Base-by-base conservation (phyloP, 1,140 invertebrate genomes). In the Coptotermes formosanus region DNA sequence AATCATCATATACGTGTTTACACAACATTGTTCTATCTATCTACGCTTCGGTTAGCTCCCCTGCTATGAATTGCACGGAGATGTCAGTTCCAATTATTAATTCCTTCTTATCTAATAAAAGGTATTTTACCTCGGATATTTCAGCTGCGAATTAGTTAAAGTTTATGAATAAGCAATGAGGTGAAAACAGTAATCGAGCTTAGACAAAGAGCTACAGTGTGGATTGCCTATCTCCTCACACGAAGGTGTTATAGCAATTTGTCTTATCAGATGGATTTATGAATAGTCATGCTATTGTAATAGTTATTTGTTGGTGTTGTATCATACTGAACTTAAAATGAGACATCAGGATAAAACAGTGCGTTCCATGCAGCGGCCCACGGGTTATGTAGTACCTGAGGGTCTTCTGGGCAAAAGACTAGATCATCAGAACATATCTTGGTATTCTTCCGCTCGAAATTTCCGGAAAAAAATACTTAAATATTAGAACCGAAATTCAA, bases 241-340 rank as follows among this genome's bases (percentile, higher is more conserved):
- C 64, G 64, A 30, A 30, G n/a, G 64, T 75, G 64, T 75, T 30
- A 11, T 30, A 75, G 30, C 64, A 75, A 75, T 8, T 75, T 75
- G n/a, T 30, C 25, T 75, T 75, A 75, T 75, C 64, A 75, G 64
- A 75, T 75, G 64, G n/a, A 30, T 75, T n/a, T 75, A 75, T 75
- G n/a, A 75, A 75, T 75, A 75, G 7, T 8, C n/a, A 55, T 55
- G 4, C 52, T 48, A 12, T 12, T 16, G 0, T 21, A 19, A 55
- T 55, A 19, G 14, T 55, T 55, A 4, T 55, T 55, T 55, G 52
- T 4, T 55, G 4, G 19, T 55, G 52, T 55, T 55, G 14, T 55
- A 55, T 16, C 19, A 19, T 1, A 55, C 48, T 48, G 9, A 48
- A 48, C 9, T 16, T 48, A 48, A 48, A 16, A 12, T 16, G 16